These are phyloP conservation scores for Uropsilus gracilis DNA, from an alignment of 2,113 vertebrate genomes.

Conservation along the genomic window DNA sequence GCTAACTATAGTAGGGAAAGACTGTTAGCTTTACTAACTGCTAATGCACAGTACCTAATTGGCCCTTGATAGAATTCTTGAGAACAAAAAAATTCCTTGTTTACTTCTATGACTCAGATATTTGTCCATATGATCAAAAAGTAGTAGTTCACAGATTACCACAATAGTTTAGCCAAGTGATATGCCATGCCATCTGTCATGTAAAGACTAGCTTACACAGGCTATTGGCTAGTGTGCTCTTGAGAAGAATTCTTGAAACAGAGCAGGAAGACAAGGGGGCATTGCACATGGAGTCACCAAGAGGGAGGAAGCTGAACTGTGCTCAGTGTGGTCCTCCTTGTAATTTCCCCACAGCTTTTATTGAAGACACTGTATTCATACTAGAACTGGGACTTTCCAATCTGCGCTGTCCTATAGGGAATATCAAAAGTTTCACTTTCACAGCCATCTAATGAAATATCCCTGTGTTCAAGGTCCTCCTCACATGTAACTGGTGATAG, in stretches of 20 bases:
- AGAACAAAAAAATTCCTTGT: constrained; percentile 41
- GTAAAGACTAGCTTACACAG: background rate
- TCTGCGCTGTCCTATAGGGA: background rate
- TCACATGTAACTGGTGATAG: background rate
- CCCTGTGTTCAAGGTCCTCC: background rate
- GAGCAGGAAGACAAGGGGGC: background rate
- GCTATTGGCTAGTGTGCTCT: background rate
- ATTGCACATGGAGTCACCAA: background rate
- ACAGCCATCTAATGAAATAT: background rate
- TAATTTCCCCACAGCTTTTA: background rate
- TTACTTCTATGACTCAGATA: background rate
- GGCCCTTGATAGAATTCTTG: background rate
- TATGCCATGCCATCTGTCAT: background rate
- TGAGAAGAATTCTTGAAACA: background rate
- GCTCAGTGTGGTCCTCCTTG: background rate
- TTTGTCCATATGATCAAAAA: background rate
- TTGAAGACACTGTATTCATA: background rate
- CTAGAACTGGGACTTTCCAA: background rate
- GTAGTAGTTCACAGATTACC: background rate
- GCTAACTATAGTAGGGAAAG: background rate
- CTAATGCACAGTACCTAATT: background rate
- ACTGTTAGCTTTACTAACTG: background rate
- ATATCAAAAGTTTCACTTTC: background rate
- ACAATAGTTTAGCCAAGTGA: background rate
- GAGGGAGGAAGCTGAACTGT: background rate